Evolutionary conservation across 1,140 invertebrate genomes (phyloP).

Genomic region (Triops cancriformis): DNA sequence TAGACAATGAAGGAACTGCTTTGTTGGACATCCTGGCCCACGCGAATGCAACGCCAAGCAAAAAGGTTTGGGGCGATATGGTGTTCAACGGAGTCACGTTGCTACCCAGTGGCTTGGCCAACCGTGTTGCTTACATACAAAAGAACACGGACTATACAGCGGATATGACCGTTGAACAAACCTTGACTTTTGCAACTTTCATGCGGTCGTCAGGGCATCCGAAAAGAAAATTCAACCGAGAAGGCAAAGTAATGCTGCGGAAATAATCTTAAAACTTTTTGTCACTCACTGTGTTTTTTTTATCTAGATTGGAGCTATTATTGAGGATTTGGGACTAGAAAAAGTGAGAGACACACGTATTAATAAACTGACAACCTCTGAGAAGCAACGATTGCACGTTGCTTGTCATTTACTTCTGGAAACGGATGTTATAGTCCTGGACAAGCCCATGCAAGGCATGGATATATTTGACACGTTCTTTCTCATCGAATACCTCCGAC

Average conservation of each 20-base stretch:
- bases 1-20: conserved; percentile 63
- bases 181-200: conserved; percentile 66
- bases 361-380: conserved; percentile 69
- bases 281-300: background rate
- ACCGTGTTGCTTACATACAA: conserved; percentile 55
- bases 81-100: conserved; percentile 77
- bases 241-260: conserved; percentile 34
- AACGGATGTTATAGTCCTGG: conserved; percentile 71
- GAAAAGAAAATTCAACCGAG: conserved; percentile 36
- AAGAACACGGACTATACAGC: conserved; percentile 51
- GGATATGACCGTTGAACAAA: conserved; percentile 71
- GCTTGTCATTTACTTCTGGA: conserved; percentile 77
- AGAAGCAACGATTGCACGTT: conserved; percentile 71
- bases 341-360: conserved; percentile 71
- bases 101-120: conserved; percentile 52
- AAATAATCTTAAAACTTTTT: background rate
- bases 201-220: conserved; percentile 35
- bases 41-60: conserved; percentile 38
- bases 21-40: conserved; percentile 74
- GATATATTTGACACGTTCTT: conserved; percentile 96
- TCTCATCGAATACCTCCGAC: conserved; percentile 81
- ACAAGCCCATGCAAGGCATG: conserved; percentile 84
- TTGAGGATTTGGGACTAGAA: conserved; percentile 81
- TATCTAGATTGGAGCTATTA: conserved; percentile 64
- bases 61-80: conserved; percentile 63